Evolutionary conservation across 2,113 vertebrate genomes (phyloP), one percentile per base, ranked within the genome.

Genomic region (Natator depressus): DNA sequence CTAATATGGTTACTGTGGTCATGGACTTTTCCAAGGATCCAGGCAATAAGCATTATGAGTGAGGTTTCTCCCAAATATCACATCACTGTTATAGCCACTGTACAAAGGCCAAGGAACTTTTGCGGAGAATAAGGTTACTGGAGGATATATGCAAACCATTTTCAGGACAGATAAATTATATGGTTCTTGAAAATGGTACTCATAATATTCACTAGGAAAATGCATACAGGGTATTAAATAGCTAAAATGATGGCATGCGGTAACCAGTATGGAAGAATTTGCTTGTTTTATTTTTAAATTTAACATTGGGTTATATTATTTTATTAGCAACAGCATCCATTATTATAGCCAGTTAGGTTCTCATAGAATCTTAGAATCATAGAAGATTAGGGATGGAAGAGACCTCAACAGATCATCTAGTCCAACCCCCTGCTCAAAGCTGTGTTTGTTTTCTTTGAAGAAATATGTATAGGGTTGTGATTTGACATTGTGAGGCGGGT

Each of bases 211-310:
- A 84, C 57, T 86, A 80, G 82, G 53, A 94, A 88, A 93, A 13
- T 78, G 62, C 83, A 72, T 75, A 92, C 42, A 79, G 85, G 46
- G 51, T 82, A 91, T 65, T 54, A 91, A 12, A 2, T 8, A 85
- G 91, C 89, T 92, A 82, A 94, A 95, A 85, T 55, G 81, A 94
- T 76, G 35, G 5, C 94, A 78, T 78, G 59, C 49, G 81, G 85
- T 31, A 92, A 83, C 50, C 54, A 80, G 88, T 59, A n/a, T 59
- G 59, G 89, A 86, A 79, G 25, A 94, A 88, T 81, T 72, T 94
- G 42, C 95, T 97, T 96, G 8, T 87, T 98, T 97, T 88, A 50
- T 91, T 95, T 88, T 97, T 94, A 93, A 92, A 86, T 95, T 96
- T 90, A 96, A 22, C 88, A 94, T 65, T 86, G 35, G 14, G 3